Base-by-base conservation (phyloP, 2,113 vertebrate species). In the Lepus timidus region DNA sequence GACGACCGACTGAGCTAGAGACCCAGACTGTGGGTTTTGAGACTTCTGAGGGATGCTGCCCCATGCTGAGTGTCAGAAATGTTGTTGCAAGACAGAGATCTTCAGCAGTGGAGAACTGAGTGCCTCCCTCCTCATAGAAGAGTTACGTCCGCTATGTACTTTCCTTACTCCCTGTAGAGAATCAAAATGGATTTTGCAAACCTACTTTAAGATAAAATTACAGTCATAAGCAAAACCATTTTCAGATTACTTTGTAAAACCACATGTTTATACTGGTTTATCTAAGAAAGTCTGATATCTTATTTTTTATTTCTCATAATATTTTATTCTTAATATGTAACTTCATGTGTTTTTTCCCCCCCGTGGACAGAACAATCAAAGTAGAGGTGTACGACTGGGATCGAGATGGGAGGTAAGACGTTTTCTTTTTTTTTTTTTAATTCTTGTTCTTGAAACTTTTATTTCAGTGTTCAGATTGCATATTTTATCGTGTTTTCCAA, bases 331-430 rank as follows among this genome's bases (percentile, higher is more conserved):
- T 92, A 73, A 36, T 92, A 74, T 97, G 68, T 84, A 62, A 84
- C 19, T 44, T 71, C 52, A 12, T 13, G 0, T 90, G 39, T 82
- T 19, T 25, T 25, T 90, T 90, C 62, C 7, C 7, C 7, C 75
- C 12, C 0, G 85, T 6, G 2, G 61, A 62, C 98, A 99, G 99
- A 98, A 99, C 99, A 0, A 99, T 99, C 98, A 99, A 99, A 97
- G 98, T 99, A 87, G 99, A 99, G 2, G 99, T 99, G 39, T 99
- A 98, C 4, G 99, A 99, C 98, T 99, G 99, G 99, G 99, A 99
- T 97, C 98, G 99, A 95, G 99, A 99, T n/a, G 99, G 99, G 96
- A 99, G 99, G 99, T 99, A 98, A 98, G 98, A 67, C 58, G n/a
- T 44, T 49, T 20, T 36, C 1, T 70, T 75, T 89, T 75, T 0